Base-by-base conservation (phyloP, 2,113 vertebrate species). In the Myotis yumanensis region DNA sequence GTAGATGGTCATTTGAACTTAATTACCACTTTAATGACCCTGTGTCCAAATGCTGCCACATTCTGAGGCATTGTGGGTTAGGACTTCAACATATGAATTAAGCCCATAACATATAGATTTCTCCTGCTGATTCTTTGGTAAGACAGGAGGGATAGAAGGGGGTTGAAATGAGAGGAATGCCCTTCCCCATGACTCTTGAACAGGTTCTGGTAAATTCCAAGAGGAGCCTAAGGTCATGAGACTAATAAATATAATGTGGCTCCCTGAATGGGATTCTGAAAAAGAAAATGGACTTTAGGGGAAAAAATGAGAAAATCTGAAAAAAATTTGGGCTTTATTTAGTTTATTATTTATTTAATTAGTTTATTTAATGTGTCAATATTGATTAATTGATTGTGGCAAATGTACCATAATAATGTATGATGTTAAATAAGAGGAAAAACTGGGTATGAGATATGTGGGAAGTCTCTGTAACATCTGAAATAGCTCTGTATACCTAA, bases 401-500 rank as follows among this genome's bases (percentile, higher is more conserved):
- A 46, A 51, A 71, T 11, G 11, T 71, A 76, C 35, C 52, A 43
- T 71, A 37, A 16, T 51, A 64, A 64, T 2, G 1, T 54, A 66
- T 23, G 11, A 73, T 46, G 3, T 14, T 52, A 72, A 72, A 25
- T 69, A 90, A 62, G 4, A 37, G 40, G 35, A 23, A 54, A 79
- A 73, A 62, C 22, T 69, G 3, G 28, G 11, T 82, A 17, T 16
- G 17, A 32, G 8, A 25, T 43, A 64, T 14, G 81, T 54, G 48
- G 11, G 2, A 73, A 76, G 5, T 52, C 48, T 72, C 35, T 86
- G 46, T 7, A 54, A 20, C 25, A 30, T n/a, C 8, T 75, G 54
- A 90, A 88, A 89, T 75, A 92, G 92, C 72, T 76, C 14, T 72
- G 4, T 69, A 84, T 75, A 72, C 43, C 30, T 86, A 86, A 95